A percentile compares a stretch with the other conserved stretches of the same genome.
Conservation (phyloP, 2,888 invertebrate genomes). For the Eilema caniola region DNA sequence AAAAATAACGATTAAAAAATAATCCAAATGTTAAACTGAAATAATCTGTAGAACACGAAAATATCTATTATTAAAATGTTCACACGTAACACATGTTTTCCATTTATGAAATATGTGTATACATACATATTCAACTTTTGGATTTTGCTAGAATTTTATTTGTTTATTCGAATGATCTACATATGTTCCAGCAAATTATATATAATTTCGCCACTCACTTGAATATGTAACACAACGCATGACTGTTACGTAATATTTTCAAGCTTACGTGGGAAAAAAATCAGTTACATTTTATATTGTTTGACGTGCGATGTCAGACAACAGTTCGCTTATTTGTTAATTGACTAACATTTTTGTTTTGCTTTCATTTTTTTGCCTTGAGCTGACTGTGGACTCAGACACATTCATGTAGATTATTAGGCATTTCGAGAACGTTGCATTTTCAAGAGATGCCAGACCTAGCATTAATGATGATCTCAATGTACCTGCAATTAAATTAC, state of each 20-base stretch:
- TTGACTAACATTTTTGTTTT: neutral
- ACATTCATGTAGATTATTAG: neutral
- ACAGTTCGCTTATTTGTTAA: neutral
- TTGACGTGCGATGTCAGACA: neutral
- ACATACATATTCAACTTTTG: neutral
- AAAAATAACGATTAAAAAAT: too few species aligned
- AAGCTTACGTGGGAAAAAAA: conserved; percentile 16
- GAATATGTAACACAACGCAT: neutral
- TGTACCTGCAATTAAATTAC: too few species aligned
- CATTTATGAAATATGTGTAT: neutral
- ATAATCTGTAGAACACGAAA: neutral
- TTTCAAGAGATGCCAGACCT: neutral
- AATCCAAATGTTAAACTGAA: too few species aligned
- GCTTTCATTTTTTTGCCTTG: neutral
- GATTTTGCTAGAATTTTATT: neutral
- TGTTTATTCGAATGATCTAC: neutral
- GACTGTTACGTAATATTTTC: neutral
- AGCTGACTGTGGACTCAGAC: neutral
- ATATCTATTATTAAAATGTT: too few species aligned
- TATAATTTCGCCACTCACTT: neutral
- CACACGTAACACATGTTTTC: too few species aligned
- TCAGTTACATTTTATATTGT: conserved; percentile 5
- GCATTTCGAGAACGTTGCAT: neutral
- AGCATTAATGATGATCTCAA: too few species aligned
- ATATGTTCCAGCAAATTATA: neutral